Conservation (phyloP, 1,140 invertebrate genomes). For the Acyrthosiphon pisum region DNA sequence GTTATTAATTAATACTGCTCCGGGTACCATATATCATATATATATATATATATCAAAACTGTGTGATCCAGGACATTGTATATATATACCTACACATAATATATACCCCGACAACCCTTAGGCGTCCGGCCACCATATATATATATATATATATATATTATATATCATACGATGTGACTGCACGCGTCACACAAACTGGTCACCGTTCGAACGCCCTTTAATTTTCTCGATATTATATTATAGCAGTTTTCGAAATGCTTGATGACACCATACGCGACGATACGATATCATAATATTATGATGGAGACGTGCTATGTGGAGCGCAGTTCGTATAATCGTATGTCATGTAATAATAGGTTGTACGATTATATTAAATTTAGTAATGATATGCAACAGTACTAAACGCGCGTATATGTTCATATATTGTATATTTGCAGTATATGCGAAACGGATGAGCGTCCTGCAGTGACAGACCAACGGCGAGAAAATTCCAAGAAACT, state of each 20-base stretch:
- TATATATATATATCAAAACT: not conserved
- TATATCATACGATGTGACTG: not conserved
- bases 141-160: not conserved
- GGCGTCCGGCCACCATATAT: not conserved
- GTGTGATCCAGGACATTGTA: not conserved
- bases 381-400: no score
- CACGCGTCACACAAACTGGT: slow-evolving; percentile 10
- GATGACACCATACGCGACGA: not conserved
- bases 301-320: not conserved
- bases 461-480: no score
- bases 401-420: no score
- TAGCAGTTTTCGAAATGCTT: not conserved
- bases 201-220: slow-evolving; percentile 2
- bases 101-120: not conserved
- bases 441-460: no score
- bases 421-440: no score
- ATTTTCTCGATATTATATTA: not conserved
- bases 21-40: not conserved
- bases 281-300: not conserved
- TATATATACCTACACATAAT: not conserved
- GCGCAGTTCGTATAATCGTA: not conserved
- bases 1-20: slow-evolving; percentile 55
- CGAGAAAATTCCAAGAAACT: no score
- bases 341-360: not conserved
- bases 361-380: not conserved